Conservation (phyloP, 2,113 vertebrate species). For the Gambusia affinis region DNA sequence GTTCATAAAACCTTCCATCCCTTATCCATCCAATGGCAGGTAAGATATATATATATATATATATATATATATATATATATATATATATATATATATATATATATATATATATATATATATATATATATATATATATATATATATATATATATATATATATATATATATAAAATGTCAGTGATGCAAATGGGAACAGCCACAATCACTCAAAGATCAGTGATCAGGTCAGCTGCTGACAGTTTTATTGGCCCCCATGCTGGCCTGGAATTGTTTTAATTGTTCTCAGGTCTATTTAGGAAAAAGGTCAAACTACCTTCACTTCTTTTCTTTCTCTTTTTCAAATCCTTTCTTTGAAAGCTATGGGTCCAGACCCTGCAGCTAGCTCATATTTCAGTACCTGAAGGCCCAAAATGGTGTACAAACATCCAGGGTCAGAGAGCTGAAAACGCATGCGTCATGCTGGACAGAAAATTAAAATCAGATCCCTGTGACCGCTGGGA, state of each 20-base stretch:
- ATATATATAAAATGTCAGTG: neutral
- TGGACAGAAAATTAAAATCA: constrained; percentile 37
- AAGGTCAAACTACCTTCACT: constrained; percentile 7
- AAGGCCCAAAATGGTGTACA: constrained; percentile 24
- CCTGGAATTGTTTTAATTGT: constrained; percentile 12
- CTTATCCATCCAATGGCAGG: neutral
- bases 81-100: neutral
- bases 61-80: too few species aligned
- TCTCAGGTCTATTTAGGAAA: constrained; percentile 10
- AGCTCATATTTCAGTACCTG: constrained; percentile 15
- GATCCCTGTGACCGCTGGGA: constrained; percentile 25
- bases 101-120: neutral
- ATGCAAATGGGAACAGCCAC: neutral
- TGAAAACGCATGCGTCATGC: constrained; percentile 7
- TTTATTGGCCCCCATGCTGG: constrained; percentile 21
- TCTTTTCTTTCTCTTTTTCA: constrained; percentile 1
- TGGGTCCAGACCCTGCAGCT: neutral
- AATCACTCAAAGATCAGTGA: neutral
- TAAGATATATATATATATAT: too few species aligned
- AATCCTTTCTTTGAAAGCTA: constrained; percentile 12
- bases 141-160: neutral
- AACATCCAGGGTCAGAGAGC: neutral
- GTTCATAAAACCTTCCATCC: neutral
- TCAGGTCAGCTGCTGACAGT: constrained; percentile 12
- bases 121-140: too few species aligned